These are phyloP conservation scores for Parotia lawesii DNA, from an alignment of 2,113 vertebrate genomes.

Conservation along the genomic window DNA sequence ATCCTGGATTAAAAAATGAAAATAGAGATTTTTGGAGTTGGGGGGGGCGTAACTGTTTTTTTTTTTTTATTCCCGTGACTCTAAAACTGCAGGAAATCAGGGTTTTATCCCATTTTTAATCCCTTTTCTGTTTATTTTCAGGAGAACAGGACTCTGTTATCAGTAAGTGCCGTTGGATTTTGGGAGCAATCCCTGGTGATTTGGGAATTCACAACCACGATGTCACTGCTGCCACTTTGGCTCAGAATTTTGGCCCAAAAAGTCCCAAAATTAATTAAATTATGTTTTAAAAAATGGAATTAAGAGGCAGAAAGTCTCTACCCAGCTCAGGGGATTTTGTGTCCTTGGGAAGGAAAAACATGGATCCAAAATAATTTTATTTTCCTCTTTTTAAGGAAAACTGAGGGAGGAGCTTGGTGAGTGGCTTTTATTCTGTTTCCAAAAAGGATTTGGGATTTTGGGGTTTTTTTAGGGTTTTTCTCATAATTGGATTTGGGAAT, in stretches of 20 bases:
- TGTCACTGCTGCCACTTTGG: background rate
- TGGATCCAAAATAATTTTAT: background rate
- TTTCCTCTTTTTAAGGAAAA: background rate
- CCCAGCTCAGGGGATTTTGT: background rate
- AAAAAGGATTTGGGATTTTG: background rate
- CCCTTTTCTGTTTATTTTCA: background rate
- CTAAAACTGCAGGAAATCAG: background rate
- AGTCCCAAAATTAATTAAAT: background rate
- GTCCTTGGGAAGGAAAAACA: background rate
- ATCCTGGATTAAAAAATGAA: background rate
- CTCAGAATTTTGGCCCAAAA: background rate
- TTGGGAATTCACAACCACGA: background rate
- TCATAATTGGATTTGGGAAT: background rate
- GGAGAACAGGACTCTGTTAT: background rate
- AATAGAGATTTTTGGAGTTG: background rate
- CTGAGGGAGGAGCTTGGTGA: background rate
- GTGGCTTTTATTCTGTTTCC: background rate
- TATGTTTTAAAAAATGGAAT: background rate
- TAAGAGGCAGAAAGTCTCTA: background rate
- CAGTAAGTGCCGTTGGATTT: background rate
- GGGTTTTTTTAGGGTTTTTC: background rate
- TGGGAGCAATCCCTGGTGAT: background rate
- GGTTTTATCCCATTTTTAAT: background rate
- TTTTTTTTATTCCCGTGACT: background rate
- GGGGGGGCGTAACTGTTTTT: rapidly evolving